These are phyloP conservation scores for Semnornis frantzii DNA, from an alignment of 2,113 vertebrate genomes.

Conservation along the genomic window DNA sequence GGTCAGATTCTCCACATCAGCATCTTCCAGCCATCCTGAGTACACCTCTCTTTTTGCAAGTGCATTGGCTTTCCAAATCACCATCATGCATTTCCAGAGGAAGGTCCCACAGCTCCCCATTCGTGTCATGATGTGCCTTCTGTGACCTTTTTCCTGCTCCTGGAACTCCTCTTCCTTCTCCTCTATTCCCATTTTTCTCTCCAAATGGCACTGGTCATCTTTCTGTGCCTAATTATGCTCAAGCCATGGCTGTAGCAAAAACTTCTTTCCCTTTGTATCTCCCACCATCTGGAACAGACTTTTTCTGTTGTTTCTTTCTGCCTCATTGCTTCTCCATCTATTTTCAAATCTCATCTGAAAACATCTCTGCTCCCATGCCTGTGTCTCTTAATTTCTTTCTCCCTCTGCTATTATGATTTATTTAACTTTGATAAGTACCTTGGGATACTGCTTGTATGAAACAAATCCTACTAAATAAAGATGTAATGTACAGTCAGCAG, in stretches of 20 bases:
- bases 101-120: not conserved
- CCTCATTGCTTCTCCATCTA: not conserved
- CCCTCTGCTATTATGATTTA: slow-evolving; percentile 45
- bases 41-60: not conserved
- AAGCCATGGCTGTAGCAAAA: not conserved
- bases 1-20: not conserved
- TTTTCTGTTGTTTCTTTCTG: slow-evolving; percentile 34
- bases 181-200: not conserved
- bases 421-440: slow-evolving; percentile 55
- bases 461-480: slow-evolving; percentile 31
- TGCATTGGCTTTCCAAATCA: not conserved
- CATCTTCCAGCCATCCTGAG: not conserved
- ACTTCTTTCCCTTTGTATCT: slow-evolving; percentile 1
- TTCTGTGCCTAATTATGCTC: slow-evolving; percentile 11
- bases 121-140: not conserved
- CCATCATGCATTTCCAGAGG: not conserved
- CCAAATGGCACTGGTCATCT: not conserved
- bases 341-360: slow-evolving; percentile 57
- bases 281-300: slow-evolving; percentile 8
- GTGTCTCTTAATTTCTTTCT: slow-evolving; percentile 37
- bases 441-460: slow-evolving; percentile 18
- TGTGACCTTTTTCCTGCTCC: not conserved
- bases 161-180: not conserved
- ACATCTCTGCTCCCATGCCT: slow-evolving; percentile 10
- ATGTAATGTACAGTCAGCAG: not conserved